Evolutionary conservation across 2,888 invertebrate species (phyloP), one percentile per base, ranked within the genome.

Genomic region (Agrotis segetum): DNA sequence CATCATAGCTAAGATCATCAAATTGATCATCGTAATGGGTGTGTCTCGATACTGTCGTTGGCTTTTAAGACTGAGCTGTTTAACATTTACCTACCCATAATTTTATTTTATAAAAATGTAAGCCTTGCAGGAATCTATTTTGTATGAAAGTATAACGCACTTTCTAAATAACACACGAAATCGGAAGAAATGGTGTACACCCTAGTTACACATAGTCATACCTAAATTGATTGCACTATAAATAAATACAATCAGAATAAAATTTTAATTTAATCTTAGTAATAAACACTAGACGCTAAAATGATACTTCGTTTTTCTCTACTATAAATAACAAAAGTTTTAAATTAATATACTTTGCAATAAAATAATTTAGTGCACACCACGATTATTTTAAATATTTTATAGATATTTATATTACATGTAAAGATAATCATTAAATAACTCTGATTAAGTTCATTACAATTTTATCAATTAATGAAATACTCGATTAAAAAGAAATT

Each of bases 401-500:
- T 74, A 71, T 76, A 79, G 63, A 75, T 85, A 83, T 84, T 85
- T 81, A 61, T 76, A 63, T 87, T 88, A 88, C 79, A 88, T 76
- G 58, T 90, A 89, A 86, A 88, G 86, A 84, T 88, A 87, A 85
- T 89, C 81, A 88, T 89, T 90, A 89, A 89, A 91, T 91, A 92
- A 91, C 88, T 91, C 91, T 91, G 88, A 90, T 89, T 91, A 92
- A 89, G 89, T 90, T 91, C 87, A 91, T 92, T 92, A 93, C 90
- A 90, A 88, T 93, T 89, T 91, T 94, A 94, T 91, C 71, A 83
- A 79, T 91, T 91, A 90, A 91, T 92, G 91, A 92, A 93, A 92
- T 92, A 93, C 86, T 92, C 89, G 92, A 91, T 91, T 93, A 88
- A 92, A 93, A 92, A 92, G 92, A 93, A 90, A 88, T 92, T 92